Conservation (phyloP, 1,140 invertebrate genomes). For the Nylanderia fulva region DNA sequence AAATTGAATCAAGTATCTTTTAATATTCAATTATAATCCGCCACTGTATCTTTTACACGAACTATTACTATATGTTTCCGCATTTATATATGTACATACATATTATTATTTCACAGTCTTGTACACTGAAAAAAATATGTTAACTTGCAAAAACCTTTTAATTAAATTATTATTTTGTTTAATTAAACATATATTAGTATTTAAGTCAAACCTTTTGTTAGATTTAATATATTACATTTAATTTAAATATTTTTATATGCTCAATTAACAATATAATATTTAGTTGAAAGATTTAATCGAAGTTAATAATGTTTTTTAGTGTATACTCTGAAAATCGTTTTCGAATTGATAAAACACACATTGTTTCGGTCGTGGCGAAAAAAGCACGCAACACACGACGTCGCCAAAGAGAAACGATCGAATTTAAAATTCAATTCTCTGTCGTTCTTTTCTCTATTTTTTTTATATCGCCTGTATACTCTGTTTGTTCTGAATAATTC, state of each 20-base stretch:
- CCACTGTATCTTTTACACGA: constrained; percentile 40
- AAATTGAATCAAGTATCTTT: no score
- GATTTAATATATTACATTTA: no score
- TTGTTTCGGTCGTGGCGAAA: not conserved
- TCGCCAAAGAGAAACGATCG: not conserved
- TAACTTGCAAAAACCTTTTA: no score
- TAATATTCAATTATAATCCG: constrained; percentile 33
- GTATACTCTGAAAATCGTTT: no score
- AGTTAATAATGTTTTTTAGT: no score
- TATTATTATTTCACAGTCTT: constrained; percentile 9
- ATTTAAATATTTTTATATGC: no score
- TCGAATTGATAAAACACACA: not conserved
- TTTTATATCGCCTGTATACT: constrained; percentile 30
- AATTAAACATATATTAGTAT: no score
- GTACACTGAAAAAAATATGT: no score
- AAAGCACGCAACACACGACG: not conserved
- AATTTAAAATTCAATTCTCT: constrained; percentile 15
- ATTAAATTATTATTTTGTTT: no score
- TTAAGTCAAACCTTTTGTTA: no score
- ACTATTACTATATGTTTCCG: constrained; percentile 26
- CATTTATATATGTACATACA: constrained; percentile 41
- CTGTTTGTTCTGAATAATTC: constrained; percentile 68
- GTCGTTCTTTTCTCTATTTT: not conserved
- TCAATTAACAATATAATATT: no score
- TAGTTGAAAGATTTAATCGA: no score